Percentiles rank a stretch among this genome's conserved stretches.
These are phyloP conservation scores for Hemithea aestivaria DNA, from an alignment of 2,888 invertebrate genomes.

Conservation along the genomic window DNA sequence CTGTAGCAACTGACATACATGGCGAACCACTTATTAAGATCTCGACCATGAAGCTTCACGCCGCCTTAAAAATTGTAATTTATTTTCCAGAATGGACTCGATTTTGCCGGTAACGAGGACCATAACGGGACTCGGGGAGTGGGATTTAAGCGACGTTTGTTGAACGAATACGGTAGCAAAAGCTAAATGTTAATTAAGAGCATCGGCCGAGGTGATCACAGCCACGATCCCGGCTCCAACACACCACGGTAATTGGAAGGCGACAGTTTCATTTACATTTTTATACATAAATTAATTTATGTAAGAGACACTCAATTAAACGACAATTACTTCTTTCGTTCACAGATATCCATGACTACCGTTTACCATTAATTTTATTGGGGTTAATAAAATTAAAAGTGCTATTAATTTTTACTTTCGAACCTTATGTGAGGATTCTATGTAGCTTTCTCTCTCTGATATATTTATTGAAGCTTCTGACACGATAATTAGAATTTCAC, in stretches of 20 bases:
- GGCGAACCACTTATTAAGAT: conserved; percentile 33
- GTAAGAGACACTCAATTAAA: conserved; percentile 45
- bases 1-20: conserved; percentile 24
- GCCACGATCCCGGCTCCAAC: conserved; percentile 37
- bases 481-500: conserved; percentile 58
- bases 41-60: conserved; percentile 32
- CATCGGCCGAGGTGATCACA: conserved; percentile 61
- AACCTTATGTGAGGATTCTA: conserved; percentile 31
- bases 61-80: conserved; percentile 41
- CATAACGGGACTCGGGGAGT: conserved; percentile 58
- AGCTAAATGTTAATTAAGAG: conserved; percentile 71
- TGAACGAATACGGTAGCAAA: conserved; percentile 58
- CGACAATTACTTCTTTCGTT: conserved; percentile 31
- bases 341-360: conserved; percentile 24
- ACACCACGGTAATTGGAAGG: conserved; percentile 54
- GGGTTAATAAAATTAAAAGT: conserved; percentile 34
- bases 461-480: conserved; percentile 37
- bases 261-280: conserved; percentile 53
- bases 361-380: conserved; percentile 35
- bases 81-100: conserved; percentile 49
- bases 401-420: conserved; percentile 28
- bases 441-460: conserved; percentile 48
- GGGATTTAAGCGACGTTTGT: conserved; percentile 45
- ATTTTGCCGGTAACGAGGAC: conserved; percentile 54
- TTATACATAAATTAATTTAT: conserved; percentile 40